Conservation (phyloP, 2,113 vertebrate genomes). For the Ammospiza nelsoni region DNA sequence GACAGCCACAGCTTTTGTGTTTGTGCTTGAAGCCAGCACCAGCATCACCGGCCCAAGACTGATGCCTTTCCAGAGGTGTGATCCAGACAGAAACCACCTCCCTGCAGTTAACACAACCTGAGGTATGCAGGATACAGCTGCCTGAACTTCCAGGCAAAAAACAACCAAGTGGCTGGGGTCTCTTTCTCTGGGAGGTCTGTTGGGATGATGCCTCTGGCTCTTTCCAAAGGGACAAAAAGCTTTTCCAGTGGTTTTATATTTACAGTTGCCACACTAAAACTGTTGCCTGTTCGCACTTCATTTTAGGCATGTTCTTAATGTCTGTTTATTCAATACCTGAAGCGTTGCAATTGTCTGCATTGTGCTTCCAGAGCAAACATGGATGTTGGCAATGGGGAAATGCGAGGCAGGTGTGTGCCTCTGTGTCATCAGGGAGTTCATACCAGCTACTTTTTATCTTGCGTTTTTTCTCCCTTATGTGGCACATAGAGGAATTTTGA, state of each 20-base stretch:
- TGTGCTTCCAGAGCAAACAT: not conserved
- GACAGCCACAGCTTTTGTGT: not conserved
- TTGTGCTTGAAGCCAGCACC: not conserved
- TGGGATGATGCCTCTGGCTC: not conserved
- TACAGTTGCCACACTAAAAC: not conserved
- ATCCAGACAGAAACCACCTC: not conserved
- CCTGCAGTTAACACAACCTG: not conserved
- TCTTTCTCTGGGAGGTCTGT: not conserved
- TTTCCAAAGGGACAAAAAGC: not conserved
- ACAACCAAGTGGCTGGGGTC: rapidly evolving
- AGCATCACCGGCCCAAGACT: rapidly evolving
- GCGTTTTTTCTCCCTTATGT: not conserved
- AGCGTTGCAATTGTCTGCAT: not conserved
- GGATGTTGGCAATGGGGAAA: not conserved
- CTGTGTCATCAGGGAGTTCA: not conserved
- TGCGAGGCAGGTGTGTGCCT: conserved; percentile 17
- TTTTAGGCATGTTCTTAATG: not conserved
- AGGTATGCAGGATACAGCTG: not conserved
- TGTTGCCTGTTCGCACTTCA: not conserved
- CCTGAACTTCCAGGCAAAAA: not conserved
- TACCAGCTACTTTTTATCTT: not conserved
- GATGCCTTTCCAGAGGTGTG: not conserved
- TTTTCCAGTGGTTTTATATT: not conserved
- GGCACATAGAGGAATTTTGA: conserved; percentile 29
- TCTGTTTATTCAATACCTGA: not conserved